phyloP scores from a whole-genome alignment of 2,113 vertebrate genomes.

The Forbesichthys agassizii region DNA sequence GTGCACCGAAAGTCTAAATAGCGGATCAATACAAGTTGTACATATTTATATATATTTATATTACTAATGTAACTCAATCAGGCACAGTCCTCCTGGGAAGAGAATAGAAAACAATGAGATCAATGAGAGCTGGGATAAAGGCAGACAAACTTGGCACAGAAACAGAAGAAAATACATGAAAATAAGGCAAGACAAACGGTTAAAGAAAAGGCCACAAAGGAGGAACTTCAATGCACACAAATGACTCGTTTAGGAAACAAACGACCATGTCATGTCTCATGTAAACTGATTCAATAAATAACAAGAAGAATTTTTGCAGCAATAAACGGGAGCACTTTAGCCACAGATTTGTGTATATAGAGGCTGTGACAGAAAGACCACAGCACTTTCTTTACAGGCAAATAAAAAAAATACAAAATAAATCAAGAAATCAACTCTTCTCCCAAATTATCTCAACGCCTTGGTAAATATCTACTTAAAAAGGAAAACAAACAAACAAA shows the following conservation, averaged over 20 bases:
- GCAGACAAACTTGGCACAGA: constrained; percentile 63
- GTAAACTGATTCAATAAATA: constrained; percentile 33
- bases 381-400: constrained; percentile 41
- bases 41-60: constrained; percentile 40
- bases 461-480: constrained; percentile 66
- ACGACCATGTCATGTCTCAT: constrained; percentile 40
- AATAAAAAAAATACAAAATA: constrained; percentile 38
- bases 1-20: constrained; percentile 63
- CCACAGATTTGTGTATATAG: constrained; percentile 45
- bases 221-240: constrained; percentile 33
- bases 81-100: constrained; percentile 49
- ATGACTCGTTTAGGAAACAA: constrained; percentile 55
- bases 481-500: constrained; percentile 23
- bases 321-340: constrained; percentile 57
- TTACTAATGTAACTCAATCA: constrained; percentile 65
- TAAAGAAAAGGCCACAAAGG: constrained; percentile 56
- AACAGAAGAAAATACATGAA: constrained; percentile 26
- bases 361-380: constrained; percentile 58
- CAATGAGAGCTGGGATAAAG: constrained; percentile 25
- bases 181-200: constrained; percentile 46
- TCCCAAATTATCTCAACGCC: constrained; percentile 38
- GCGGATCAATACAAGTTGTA: constrained; percentile 60
- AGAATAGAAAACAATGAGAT: constrained; percentile 6
- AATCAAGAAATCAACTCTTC: constrained; percentile 25
- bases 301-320: constrained; percentile 55